phyloP scores from a whole-genome alignment of 2,797 vertebrate genomes.

The Pangasius djambal region DNA sequence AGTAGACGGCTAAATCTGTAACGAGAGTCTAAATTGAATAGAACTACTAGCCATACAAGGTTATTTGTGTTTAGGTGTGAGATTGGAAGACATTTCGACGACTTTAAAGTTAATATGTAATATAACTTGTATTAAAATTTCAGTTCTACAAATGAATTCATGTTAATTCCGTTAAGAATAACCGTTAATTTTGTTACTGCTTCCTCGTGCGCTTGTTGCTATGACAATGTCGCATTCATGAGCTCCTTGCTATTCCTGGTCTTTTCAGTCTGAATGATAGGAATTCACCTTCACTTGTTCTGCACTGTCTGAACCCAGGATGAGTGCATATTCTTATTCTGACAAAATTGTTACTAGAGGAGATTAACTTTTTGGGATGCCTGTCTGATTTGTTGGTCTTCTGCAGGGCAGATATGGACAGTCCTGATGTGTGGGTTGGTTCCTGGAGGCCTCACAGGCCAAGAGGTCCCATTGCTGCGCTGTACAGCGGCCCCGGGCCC shows the following conservation, averaged over 20 bases:
- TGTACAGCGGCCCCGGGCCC: slow-evolving; percentile 83
- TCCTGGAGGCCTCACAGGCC: slow-evolving; percentile 86
- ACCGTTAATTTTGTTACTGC: background rate
- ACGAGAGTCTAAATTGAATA: background rate
- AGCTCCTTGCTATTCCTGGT: background rate
- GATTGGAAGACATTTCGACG: background rate
- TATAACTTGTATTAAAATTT: background rate
- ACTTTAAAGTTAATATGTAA: background rate
- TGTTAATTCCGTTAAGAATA: background rate
- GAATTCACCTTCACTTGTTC: background rate
- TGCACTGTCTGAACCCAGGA: background rate
- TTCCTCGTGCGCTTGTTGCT: background rate
- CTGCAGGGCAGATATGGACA: slow-evolving; percentile 64
- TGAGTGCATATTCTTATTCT: background rate
- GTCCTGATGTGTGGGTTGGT: slow-evolving; percentile 79
- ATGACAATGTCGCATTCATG: background rate
- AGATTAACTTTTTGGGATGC: background rate
- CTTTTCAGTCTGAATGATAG: background rate
- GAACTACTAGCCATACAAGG: background rate
- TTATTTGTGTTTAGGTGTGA: background rate
- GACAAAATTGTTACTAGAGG: background rate
- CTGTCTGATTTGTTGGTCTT: background rate
- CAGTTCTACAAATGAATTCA: background rate
- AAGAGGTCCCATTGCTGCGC: slow-evolving; percentile 86
- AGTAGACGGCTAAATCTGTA: background rate